These are phyloP conservation scores for Ptycholaimellus sp. DNA, from an alignment of 2,888 invertebrate genomes.

Conservation along the genomic window DNA sequence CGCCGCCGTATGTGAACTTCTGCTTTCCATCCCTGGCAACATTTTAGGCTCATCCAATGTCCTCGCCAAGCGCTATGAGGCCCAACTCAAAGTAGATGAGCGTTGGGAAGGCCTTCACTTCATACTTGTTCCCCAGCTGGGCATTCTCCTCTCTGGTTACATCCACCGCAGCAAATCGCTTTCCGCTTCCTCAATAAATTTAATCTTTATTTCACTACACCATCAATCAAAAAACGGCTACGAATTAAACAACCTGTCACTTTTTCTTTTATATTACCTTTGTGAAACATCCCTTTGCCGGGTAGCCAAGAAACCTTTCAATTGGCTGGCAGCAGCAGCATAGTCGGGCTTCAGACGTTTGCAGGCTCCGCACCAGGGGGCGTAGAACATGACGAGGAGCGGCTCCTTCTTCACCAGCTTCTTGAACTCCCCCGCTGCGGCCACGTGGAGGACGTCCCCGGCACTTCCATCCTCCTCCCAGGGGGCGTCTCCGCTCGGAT, in stretches of 20 bases:
- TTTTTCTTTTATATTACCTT: no score
- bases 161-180: slow-evolving; percentile 54
- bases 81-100: slow-evolving; percentile 52
- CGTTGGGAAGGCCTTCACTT: slow-evolving; percentile 70
- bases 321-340: slow-evolving; percentile 49
- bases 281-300: no score
- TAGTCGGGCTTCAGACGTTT: slow-evolving; percentile 66
- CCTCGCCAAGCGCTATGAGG: slow-evolving; percentile 5
- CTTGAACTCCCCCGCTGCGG: no score
- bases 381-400: no score
- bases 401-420: no score
- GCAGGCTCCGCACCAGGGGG: slow-evolving; percentile 63
- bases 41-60: no score
- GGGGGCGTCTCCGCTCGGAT: slow-evolving; percentile 63
- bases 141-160: slow-evolving; percentile 59
- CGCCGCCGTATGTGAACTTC: slow-evolving; percentile 54
- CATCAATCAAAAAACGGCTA: no score
- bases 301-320: no score
- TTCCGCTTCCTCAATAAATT: neutral
- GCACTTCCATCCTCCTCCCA: slow-evolving; percentile 67
- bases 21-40: slow-evolving; percentile 50
- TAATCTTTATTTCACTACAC: no score
- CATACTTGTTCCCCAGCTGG: slow-evolving; percentile 45
- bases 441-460: slow-evolving; percentile 49
- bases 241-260: no score